A percentile compares a stretch with the other conserved stretches of the same genome.
Conservation (phyloP, 2,113 vertebrate species). For the Proterorhinus semilunaris region DNA sequence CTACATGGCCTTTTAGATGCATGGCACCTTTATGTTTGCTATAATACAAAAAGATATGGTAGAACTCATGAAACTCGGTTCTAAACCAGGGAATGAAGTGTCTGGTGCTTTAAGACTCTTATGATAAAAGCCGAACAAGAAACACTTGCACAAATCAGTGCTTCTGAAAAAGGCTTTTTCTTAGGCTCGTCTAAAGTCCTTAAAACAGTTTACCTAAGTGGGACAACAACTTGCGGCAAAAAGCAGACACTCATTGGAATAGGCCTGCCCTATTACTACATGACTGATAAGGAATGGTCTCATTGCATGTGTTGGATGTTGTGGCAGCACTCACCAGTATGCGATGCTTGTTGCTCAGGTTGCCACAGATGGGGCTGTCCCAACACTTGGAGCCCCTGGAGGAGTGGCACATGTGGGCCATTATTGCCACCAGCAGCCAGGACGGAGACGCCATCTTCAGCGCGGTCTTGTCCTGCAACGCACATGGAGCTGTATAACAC, state of each 20-base stretch:
- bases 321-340: slow-evolving; percentile 72
- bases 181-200: no score
- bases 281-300: not conserved
- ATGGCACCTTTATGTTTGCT: no score
- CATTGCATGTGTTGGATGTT: not conserved
- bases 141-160: not conserved
- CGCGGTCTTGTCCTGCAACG: slow-evolving; percentile 8
- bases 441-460: slow-evolving; percentile 72
- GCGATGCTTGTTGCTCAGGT: slow-evolving; percentile 66
- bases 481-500: slow-evolving; percentile 10
- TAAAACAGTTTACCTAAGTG: no score
- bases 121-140: not conserved
- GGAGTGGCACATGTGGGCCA: slow-evolving; percentile 66
- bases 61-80: no score
- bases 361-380: slow-evolving; percentile 73
- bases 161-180: no score
- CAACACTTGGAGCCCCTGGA: slow-evolving; percentile 66
- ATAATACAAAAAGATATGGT: no score
- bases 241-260: no score
- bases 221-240: no score
- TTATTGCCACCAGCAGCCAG: slow-evolving; percentile 64
- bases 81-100: no score
- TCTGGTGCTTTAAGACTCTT: not conserved
- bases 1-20: no score
- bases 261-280: not conserved